Percentiles rank a stretch among this genome's conserved stretches.
phyloP scores from a whole-genome alignment of 2,113 vertebrate species.

The Neodon shergylaensis region DNA sequence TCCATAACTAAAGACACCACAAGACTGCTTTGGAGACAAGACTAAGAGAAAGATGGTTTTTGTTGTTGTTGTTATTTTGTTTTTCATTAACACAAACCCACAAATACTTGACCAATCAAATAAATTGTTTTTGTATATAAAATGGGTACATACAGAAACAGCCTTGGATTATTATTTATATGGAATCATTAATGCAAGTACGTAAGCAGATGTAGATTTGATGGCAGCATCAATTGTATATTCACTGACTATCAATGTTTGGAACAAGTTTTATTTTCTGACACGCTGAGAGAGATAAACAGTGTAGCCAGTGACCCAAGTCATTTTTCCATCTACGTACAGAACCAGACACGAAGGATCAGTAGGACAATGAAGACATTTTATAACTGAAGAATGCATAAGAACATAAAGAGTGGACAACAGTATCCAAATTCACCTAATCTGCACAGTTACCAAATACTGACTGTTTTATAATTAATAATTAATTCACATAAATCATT shows the following conservation, averaged over 20 bases:
- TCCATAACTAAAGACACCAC: not conserved
- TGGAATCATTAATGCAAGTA: not conserved
- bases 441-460: not conserved
- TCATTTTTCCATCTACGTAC: not conserved
- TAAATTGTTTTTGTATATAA: not conserved
- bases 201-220: not conserved
- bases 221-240: not conserved
- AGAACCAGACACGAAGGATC: not conserved
- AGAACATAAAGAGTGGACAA: not conserved
- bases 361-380: not conserved
- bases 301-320: not conserved
- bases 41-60: not conserved
- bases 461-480: not conserved
- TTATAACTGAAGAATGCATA: slow-evolving; percentile 8
- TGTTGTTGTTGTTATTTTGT: not conserved
- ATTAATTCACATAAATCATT: not conserved
- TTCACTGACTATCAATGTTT: not conserved
- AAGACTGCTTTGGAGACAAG: not conserved
- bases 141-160: not conserved
- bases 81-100: not conserved
- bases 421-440: not conserved
- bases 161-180: not conserved
- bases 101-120: not conserved
- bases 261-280: not conserved
- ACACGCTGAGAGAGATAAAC: not conserved